phyloP scores from a whole-genome alignment of 2,797 vertebrate species.

The Etheostoma perlongum region DNA sequence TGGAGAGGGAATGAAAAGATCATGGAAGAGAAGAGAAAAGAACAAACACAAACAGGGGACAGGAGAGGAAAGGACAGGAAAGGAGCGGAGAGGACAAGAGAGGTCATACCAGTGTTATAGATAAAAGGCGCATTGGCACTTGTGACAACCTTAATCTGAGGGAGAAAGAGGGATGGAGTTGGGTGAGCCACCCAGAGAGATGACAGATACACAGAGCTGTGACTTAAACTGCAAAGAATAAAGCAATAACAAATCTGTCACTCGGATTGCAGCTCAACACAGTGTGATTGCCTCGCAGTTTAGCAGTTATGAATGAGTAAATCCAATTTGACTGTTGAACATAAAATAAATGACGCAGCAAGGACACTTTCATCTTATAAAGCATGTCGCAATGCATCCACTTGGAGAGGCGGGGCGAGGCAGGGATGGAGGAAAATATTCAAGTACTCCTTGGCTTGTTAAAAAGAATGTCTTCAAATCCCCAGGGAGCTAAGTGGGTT shows the following conservation, averaged over 20 bases:
- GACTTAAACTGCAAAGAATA: slow-evolving; percentile 69
- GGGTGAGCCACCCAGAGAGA: slow-evolving; percentile 35
- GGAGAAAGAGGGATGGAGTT: background rate
- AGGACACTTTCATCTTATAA: slow-evolving; percentile 12
- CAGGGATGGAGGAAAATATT: background rate
- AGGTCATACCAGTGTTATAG: background rate
- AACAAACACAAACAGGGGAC: background rate
- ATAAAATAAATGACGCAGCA: slow-evolving; percentile 32
- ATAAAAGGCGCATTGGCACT: slow-evolving; percentile 40
- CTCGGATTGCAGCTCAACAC: slow-evolving; percentile 29
- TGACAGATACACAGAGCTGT: slow-evolving; percentile 53
- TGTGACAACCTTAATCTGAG: slow-evolving; percentile 29
- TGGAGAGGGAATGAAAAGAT: background rate
- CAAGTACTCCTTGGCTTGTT: background rate
- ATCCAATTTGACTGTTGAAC: slow-evolving; percentile 43
- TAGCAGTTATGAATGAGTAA: slow-evolving; percentile 20
- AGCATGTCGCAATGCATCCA: background rate
- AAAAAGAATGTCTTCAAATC: background rate
- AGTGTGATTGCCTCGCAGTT: slow-evolving; percentile 20
- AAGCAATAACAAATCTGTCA: slow-evolving; percentile 73
- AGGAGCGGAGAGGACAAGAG: too few relatives aligned
- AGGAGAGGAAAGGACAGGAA: background rate
- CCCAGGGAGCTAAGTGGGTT: background rate
- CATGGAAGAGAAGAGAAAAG: background rate
- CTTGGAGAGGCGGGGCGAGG: background rate